phyloP scores from a whole-genome alignment of 2,113 vertebrate genomes.

The Neodon shergylaensis region DNA sequence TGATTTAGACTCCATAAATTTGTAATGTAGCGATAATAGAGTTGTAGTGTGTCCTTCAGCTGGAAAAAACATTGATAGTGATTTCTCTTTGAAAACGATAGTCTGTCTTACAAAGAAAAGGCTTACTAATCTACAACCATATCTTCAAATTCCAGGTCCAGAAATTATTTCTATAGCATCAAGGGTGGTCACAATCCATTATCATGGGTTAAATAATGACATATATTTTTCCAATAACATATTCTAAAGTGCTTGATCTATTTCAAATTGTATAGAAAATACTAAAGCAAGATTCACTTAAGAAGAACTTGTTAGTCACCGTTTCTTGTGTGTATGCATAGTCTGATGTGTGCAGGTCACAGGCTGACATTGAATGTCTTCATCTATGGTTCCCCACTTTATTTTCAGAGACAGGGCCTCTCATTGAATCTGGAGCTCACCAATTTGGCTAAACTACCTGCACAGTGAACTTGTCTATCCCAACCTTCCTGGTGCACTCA shows the following conservation, averaged over 20 bases:
- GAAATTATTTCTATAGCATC: slow-evolving; percentile 15
- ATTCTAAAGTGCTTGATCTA: slow-evolving; percentile 39
- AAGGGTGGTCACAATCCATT: neutral
- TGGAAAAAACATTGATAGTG: slow-evolving; percentile 44
- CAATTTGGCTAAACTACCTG: neutral
- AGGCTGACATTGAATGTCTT: neutral
- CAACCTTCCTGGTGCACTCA: neutral
- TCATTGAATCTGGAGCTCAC: neutral
- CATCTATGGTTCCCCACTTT: neutral
- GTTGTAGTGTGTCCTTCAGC: neutral
- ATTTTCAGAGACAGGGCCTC: neutral
- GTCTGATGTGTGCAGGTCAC: neutral
- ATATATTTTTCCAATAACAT: neutral
- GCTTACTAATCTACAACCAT: neutral
- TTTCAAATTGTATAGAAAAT: slow-evolving; percentile 53
- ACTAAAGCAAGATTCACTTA: neutral
- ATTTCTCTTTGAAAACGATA: slow-evolving; percentile 23
- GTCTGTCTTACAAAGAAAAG: neutral
- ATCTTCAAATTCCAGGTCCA: neutral
- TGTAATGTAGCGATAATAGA: slow-evolving; percentile 8
- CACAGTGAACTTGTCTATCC: neutral
- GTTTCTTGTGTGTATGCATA: neutral
- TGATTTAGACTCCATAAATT: slow-evolving; percentile 64
- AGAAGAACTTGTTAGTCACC: neutral
- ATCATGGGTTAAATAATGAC: neutral